These are phyloP conservation scores for Aphis craccivora DNA, from an alignment of 1,140 invertebrate genomes.

Conservation along the genomic window DNA sequence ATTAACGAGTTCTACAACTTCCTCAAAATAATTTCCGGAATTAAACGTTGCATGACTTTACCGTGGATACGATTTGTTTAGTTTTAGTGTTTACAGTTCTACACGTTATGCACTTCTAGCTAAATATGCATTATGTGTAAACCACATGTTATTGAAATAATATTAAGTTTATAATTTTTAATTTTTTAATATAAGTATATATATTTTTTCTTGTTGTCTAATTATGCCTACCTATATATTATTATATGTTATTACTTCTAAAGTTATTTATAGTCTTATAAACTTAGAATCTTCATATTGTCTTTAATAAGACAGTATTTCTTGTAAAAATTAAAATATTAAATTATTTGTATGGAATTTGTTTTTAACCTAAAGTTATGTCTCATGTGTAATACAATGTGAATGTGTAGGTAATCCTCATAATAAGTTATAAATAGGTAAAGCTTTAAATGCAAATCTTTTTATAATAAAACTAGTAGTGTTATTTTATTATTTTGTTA, in stretches of 20 bases:
- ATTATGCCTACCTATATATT: too few species aligned
- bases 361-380: not conserved
- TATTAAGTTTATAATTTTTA: not conserved
- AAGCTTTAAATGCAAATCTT: not conserved
- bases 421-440: not conserved
- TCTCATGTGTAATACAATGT: too few species aligned
- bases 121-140: not conserved
- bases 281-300: not conserved
- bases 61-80: not conserved
- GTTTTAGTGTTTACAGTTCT: not conserved
- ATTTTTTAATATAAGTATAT: too few species aligned
- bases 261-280: not conserved
- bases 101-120: not conserved
- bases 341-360: not conserved
- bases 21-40: conserved; percentile 23
- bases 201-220: too few species aligned
- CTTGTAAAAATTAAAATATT: not conserved
- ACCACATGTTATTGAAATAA: not conserved
- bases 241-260: not conserved
- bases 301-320: not conserved
- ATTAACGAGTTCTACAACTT: not conserved
- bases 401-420: not conserved
- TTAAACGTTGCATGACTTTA: not conserved
- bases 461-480: not conserved
- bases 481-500: not conserved